These are phyloP conservation scores for Eubasilissa splendida DNA, from an alignment of 2,888 invertebrate species.

Conservation along the genomic window DNA sequence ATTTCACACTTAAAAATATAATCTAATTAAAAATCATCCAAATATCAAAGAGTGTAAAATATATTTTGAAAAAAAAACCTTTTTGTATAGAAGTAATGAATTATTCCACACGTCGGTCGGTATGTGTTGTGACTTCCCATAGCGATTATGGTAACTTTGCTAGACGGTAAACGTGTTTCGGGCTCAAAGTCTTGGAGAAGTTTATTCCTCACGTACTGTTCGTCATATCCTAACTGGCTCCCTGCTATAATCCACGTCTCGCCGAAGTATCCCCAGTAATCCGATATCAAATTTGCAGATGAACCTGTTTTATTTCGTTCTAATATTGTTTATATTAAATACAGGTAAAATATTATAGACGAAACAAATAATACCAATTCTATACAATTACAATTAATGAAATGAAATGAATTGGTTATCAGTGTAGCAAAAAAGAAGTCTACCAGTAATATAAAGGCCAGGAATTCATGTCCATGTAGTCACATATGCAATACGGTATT, in stretches of 20 bases:
- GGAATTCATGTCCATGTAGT: no score
- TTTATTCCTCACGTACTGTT: slow-evolving; percentile 50
- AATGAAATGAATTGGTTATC: no score
- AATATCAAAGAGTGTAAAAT: no score
- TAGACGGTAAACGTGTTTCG: slow-evolving; percentile 48
- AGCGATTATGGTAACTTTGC: slow-evolving; percentile 48
- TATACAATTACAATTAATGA: no score
- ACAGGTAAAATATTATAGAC: neutral
- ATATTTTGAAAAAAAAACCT: neutral
- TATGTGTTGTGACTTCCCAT: slow-evolving; percentile 16
- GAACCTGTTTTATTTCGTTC: slow-evolving; percentile 13
- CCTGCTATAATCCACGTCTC: slow-evolving; percentile 43
- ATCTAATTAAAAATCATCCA: no score
- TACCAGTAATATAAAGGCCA: no score
- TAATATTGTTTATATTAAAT: neutral
- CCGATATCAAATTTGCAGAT: slow-evolving; percentile 47
- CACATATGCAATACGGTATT: no score
- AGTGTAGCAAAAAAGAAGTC: no score
- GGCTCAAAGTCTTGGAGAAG: slow-evolving; percentile 42
- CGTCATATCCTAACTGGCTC: slow-evolving; percentile 47
- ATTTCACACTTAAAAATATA: no score
- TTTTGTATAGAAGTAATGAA: neutral
- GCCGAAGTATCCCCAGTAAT: slow-evolving; percentile 39
- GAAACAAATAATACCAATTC: no score
- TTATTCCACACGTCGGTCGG: neutral